Conservation (phyloP, 30 jellyfish, hydroid and myxozoan species). For the Aurelia sp. region DNA sequence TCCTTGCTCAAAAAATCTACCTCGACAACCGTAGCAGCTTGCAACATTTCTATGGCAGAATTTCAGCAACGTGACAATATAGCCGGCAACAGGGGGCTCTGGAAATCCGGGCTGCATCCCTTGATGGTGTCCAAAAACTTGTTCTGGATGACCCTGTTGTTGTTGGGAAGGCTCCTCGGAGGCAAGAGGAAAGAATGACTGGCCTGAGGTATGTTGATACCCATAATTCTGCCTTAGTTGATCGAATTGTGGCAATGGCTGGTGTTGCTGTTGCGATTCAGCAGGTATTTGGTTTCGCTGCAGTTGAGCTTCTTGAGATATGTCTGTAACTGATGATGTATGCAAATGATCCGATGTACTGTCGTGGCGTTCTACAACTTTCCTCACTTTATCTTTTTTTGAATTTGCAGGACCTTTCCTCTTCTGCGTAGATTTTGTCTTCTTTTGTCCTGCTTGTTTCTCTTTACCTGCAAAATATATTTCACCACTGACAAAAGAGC, state of each 20-base stretch:
- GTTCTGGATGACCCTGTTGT: neutral
- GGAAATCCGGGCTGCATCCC: too few relatives aligned
- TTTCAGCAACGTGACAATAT: neutral
- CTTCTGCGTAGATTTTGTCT: conserved; percentile 38
- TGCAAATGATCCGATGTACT: neutral
- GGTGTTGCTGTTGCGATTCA: conserved; percentile 20
- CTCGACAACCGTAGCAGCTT: conserved; percentile 22
- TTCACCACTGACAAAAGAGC: conserved; percentile 14
- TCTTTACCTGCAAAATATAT: conserved; percentile 23
- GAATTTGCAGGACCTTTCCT: conserved; percentile 46
- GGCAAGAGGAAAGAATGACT: conserved; percentile 1
- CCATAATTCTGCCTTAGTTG: too few relatives aligned
- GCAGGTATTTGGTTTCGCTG: neutral
- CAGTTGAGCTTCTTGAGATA: neutral
- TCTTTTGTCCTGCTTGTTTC: conserved; percentile 18
- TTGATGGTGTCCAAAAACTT: too few relatives aligned
- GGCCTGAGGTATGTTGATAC: neutral
- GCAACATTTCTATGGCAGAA: conserved; percentile 28
- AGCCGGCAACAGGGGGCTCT: too few relatives aligned
- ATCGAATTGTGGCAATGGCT: conserved; percentile 11
- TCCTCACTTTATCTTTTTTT: neutral
- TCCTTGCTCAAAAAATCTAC: neutral
- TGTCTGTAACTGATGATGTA: too few relatives aligned
- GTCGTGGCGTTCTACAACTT: neutral
- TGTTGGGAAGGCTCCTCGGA: neutral